Evolutionary conservation across 1,140 invertebrate genomes (phyloP).

Genomic region (Papilio glaucus): DNA sequence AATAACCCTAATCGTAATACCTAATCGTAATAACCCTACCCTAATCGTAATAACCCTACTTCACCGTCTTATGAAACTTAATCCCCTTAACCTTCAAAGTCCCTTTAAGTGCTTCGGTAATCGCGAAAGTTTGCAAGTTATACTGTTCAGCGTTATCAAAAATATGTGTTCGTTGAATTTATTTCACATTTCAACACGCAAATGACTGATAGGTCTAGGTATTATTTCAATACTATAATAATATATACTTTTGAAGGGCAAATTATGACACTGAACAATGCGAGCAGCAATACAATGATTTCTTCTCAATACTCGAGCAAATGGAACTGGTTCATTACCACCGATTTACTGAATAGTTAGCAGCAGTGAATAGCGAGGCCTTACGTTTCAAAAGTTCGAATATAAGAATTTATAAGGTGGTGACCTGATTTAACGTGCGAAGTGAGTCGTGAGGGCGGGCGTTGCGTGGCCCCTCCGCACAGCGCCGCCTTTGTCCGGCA

Average conservation of each 20-base stretch:
- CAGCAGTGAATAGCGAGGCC: conserved; percentile 1
- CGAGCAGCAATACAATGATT: background rate
- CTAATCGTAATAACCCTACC: conserved; percentile 46
- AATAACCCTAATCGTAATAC: conserved; percentile 45
- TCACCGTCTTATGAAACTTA: conserved; percentile 43
- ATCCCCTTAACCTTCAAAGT: conserved; percentile 38
- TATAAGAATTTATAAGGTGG: conserved; percentile 47
- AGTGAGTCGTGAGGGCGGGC: conserved; percentile 59
- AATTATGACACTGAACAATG: background rate
- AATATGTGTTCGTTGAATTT: background rate
- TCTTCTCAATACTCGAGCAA: background rate
- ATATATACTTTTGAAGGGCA: background rate
- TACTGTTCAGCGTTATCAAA: background rate
- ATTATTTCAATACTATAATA: no score
- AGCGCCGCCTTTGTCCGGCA: conserved; percentile 59
- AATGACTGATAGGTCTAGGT: background rate
- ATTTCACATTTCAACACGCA: conserved; percentile 12
- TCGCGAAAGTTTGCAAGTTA: conserved; percentile 8
- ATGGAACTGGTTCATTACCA: conserved; percentile 31
- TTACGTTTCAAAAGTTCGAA: conserved; percentile 11
- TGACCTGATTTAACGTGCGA: conserved; percentile 72
- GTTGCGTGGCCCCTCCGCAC: conserved; percentile 60
- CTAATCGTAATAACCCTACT: no score
- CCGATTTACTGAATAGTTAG: conserved; percentile 15
- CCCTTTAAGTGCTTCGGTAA: conserved; percentile 1